These are phyloP conservation scores for Osmerus mordax DNA, from an alignment of 2,113 vertebrate species.

Conservation along the genomic window DNA sequence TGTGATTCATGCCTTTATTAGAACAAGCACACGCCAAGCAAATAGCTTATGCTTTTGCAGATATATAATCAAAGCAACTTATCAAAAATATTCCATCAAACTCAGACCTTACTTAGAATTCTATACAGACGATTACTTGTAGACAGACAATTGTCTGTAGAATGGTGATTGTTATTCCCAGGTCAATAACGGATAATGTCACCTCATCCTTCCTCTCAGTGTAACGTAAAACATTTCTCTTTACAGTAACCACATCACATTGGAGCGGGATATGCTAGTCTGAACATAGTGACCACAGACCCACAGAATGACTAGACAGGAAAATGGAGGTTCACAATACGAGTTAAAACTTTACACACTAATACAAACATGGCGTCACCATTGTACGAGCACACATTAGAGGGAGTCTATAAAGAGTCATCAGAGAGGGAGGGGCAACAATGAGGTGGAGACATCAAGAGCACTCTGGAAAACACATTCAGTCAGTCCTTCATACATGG, in stretches of 20 bases:
- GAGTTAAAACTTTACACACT: no score
- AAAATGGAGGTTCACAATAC: no score
- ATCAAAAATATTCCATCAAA: background rate
- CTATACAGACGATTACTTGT: no score
- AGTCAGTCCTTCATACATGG: no score
- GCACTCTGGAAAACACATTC: no score
- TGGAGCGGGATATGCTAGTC: no score
- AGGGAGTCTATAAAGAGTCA: no score
- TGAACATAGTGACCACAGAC: no score
- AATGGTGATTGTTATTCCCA: background rate
- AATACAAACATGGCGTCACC: no score
- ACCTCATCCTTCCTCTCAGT: background rate
- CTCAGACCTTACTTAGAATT: background rate
- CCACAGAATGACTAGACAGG: no score
- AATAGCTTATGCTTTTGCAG: background rate
- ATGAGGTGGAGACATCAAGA: background rate
- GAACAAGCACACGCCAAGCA: background rate
- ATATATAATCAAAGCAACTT: background rate
- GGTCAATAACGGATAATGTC: background rate
- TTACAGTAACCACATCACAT: background rate
- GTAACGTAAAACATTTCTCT: background rate
- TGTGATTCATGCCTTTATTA: background rate
- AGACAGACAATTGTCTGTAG: background rate
- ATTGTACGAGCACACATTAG: background rate
- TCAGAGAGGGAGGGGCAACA: conserved; percentile 22